A percentile compares a stretch with the other conserved stretches of the same genome.
Evolutionary conservation across 2,888 invertebrate genomes (phyloP).

Genomic region (Lasius platythorax): DNA sequence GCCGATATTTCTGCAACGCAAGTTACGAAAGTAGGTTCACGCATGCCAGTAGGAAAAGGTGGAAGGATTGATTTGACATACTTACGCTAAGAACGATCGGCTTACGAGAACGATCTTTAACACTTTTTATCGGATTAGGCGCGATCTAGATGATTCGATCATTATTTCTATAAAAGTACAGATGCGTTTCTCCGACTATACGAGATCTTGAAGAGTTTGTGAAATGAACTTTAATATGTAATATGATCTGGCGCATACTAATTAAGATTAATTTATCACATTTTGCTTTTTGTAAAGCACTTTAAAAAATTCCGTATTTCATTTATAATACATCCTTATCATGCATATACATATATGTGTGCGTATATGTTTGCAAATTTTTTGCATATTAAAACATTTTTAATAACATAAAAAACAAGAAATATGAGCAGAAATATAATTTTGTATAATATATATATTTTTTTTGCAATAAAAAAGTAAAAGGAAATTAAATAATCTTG

Average conservation of each 20-base stretch:
- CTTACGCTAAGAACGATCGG: background rate
- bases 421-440: background rate
- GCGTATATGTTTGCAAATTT: background rate
- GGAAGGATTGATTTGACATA: conserved; percentile 1
- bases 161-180: background rate
- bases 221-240: background rate
- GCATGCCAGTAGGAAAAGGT: background rate
- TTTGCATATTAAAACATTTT: background rate
- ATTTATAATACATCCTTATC: background rate
- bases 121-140: background rate
- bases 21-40: conserved; percentile 28
- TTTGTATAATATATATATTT: background rate
- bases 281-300: background rate
- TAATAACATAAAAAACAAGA: background rate
- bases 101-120: background rate
- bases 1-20: conserved; percentile 2
- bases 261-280: background rate
- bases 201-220: background rate
- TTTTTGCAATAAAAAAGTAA: too few species aligned
- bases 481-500: background rate
- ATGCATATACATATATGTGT: background rate
- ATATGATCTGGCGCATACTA: background rate
- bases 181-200: background rate
- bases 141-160: background rate
- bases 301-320: background rate